phyloP scores from a whole-genome alignment of 2,113 vertebrate genomes.

The Camarhynchus parvulus region DNA sequence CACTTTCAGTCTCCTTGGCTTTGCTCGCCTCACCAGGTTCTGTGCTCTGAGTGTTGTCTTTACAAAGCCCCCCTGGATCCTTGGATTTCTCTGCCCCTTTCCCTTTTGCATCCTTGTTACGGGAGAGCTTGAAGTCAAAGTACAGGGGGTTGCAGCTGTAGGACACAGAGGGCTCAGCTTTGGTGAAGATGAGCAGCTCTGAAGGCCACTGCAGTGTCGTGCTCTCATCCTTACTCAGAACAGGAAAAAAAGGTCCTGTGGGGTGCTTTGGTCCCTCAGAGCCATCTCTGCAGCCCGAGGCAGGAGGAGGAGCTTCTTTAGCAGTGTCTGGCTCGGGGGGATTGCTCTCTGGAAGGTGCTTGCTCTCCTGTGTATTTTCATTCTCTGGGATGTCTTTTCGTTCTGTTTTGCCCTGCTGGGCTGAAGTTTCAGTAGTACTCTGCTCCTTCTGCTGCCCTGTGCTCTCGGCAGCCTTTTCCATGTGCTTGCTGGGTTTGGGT shows the following conservation, averaged over 20 bases:
- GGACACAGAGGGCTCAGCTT: conserved; percentile 89
- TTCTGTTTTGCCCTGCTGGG: conserved; percentile 63
- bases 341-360: not conserved
- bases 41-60: conserved; percentile 7
- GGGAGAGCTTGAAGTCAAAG: conserved; percentile 96
- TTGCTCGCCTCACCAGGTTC: conserved; percentile 57
- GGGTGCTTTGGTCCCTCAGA: conserved; percentile 85
- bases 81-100: conserved; percentile 77
- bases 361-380: conserved; percentile 47
- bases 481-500: conserved; percentile 74
- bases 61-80: conserved; percentile 39
- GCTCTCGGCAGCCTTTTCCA: conserved; percentile 51
- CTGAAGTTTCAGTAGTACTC: conserved; percentile 1
- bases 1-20: conserved; percentile 46
- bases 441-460: conserved; percentile 63
- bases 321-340: not conserved
- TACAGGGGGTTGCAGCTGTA: conserved; percentile 99
- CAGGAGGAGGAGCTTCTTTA: conserved; percentile 56
- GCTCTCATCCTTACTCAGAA: conserved; percentile 96
- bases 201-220: conserved; percentile 98
- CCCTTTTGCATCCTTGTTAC: conserved; percentile 85
- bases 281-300: conserved; percentile 57
- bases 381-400: conserved; percentile 27
- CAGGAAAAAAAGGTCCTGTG: conserved; percentile 91
- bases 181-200: conserved; percentile 94